These are phyloP conservation scores for Galeopsomyia nigrocyanea DNA, from an alignment of 2,888 invertebrate species.

Conservation along the genomic window DNA sequence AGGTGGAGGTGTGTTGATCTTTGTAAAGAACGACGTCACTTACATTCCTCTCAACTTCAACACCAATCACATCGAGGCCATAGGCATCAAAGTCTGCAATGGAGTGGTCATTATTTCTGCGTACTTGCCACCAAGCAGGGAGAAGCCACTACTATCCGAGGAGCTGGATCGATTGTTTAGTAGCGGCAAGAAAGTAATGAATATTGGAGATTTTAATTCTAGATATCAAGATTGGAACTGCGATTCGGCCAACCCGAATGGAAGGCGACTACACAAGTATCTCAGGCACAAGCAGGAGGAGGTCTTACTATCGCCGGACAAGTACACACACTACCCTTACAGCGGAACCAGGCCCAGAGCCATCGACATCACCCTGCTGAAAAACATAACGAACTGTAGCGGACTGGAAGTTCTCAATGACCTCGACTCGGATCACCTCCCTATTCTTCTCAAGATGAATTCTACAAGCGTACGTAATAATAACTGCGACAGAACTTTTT, in stretches of 20 bases:
- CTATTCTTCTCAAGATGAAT: slow-evolving; percentile 47
- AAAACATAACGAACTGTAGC: slow-evolving; percentile 49
- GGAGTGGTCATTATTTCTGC: not conserved
- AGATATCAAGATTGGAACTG: slow-evolving; percentile 51
- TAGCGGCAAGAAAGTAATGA: slow-evolving; percentile 37
- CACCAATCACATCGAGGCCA: not conserved
- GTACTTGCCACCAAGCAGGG: slow-evolving; percentile 17
- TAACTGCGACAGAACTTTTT: not conserved
- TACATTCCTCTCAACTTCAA: slow-evolving; percentile 30
- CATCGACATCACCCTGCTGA: slow-evolving; percentile 53
- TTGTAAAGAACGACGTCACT: slow-evolving; percentile 40
- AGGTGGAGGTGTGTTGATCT: slow-evolving; percentile 43
- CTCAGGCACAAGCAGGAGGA: not conserved
- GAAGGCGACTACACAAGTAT: slow-evolving; percentile 45
- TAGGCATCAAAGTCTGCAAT: not conserved
- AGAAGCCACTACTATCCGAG: not conserved
- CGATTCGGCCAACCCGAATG: slow-evolving; percentile 49
- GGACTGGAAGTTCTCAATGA: slow-evolving; percentile 41
- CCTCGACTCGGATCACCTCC: slow-evolving; percentile 51
- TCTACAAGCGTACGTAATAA: not conserved
- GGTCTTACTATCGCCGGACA: too few species aligned
- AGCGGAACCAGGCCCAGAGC: slow-evolving; percentile 51
- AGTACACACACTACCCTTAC: slow-evolving; percentile 36
- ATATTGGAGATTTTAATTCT: slow-evolving; percentile 53
- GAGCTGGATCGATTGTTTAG: not conserved